Evolutionary conservation across 2,888 invertebrate genomes (phyloP).

Genomic region (Troilus luridus): DNA sequence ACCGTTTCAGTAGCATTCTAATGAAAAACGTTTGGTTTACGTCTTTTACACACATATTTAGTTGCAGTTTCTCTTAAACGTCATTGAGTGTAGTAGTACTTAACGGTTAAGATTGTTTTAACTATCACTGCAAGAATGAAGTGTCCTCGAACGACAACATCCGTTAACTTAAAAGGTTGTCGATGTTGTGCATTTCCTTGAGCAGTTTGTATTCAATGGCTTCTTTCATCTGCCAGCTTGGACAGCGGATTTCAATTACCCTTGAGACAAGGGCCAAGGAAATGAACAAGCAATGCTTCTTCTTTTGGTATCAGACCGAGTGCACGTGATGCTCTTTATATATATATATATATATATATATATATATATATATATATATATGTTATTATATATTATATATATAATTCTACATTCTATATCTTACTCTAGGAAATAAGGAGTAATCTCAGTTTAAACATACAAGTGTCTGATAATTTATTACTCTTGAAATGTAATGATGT

Average conservation of each 20-base stretch:
- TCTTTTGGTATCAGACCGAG: neutral
- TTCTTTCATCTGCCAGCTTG: neutral
- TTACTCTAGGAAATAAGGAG: no score
- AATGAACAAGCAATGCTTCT: neutral
- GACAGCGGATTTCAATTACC: neutral
- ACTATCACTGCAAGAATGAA: neutral
- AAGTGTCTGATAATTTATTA: no score
- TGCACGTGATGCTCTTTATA: neutral
- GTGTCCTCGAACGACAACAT: neutral
- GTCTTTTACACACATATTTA: no score
- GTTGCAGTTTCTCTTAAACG: neutral
- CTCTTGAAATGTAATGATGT: no score
- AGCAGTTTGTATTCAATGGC: neutral
- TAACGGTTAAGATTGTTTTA: neutral
- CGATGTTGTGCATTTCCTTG: slow-evolving; percentile 3
- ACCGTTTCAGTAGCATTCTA: no score
- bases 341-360: no score
- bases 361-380: no score
- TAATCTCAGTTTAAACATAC: no score
- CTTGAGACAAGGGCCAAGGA: neutral
- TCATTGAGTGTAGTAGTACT: neutral
- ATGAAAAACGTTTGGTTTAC: no score
- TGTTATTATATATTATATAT: no score
- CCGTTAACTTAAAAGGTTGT: neutral
- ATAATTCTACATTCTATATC: no score